These are phyloP conservation scores for Steinernema hermaphroditum DNA, from an alignment of 2,888 invertebrate species.

Conservation along the genomic window DNA sequence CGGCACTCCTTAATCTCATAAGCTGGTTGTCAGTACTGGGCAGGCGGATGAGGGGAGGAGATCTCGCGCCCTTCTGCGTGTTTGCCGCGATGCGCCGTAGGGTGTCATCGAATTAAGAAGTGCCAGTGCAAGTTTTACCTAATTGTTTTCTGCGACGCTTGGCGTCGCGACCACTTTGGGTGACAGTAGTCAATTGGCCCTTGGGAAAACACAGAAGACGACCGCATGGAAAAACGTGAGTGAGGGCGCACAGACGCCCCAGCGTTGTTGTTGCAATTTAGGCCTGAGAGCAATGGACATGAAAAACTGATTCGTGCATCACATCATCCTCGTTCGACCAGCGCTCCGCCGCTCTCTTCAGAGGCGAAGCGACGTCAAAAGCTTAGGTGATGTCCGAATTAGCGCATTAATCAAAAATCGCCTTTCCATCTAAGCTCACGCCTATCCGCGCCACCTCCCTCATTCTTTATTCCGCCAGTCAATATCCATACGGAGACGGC, in stretches of 20 bases:
- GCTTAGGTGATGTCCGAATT: conserved; percentile 13
- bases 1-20: conserved; percentile 27
- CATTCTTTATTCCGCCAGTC: conserved; percentile 15
- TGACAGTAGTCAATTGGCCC: too few relatives aligned
- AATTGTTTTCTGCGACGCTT: background rate
- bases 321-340: background rate
- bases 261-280: conserved; percentile 9
- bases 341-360: background rate
- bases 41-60: conserved; percentile 4
- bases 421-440: background rate
- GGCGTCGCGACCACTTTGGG: too few relatives aligned
- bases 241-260: background rate
- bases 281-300: background rate
- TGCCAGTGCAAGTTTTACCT: background rate
- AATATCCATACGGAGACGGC: background rate
- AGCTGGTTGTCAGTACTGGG: conserved; percentile 7
- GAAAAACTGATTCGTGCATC: conserved; percentile 5
- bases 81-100: background rate
- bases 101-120: conserved; percentile 18
- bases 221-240: too few relatives aligned
- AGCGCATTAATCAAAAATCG: conserved; percentile 12
- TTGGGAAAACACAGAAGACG: too few relatives aligned
- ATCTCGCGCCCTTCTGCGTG: background rate
- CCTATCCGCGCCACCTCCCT: conserved; percentile 2
- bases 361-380: background rate